Evolutionary conservation across 1,140 invertebrate species (phyloP).

Genomic region (Sinella curviseta): DNA sequence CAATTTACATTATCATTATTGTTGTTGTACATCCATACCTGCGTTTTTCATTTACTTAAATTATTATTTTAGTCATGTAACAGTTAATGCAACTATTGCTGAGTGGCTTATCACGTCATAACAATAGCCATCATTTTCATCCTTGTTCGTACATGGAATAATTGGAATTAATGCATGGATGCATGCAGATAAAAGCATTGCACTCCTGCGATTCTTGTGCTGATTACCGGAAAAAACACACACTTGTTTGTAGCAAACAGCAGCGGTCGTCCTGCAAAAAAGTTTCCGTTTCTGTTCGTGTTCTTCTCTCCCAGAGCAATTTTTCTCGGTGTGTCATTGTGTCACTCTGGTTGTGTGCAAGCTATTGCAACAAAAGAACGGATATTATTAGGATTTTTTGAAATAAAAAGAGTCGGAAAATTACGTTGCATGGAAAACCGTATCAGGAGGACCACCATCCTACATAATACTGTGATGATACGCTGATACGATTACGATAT

Average conservation of each 20-base stretch:
- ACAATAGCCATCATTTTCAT: not conserved
- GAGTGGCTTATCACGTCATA: not conserved
- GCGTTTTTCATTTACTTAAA: too few relatives aligned
- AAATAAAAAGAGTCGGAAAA: too few relatives aligned
- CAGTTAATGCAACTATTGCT: not conserved
- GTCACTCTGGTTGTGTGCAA: not conserved
- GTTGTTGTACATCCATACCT: too few relatives aligned
- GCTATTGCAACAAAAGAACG: not conserved
- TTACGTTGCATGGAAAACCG: too few relatives aligned
- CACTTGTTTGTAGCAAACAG: too few relatives aligned
- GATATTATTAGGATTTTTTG: too few relatives aligned
- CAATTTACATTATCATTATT: too few relatives aligned
- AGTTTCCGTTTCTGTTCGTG: not conserved
- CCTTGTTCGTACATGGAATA: too few relatives aligned
- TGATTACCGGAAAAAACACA: not conserved
- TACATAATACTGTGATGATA: too few relatives aligned
- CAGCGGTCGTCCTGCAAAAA: not conserved
- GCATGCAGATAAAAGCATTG: not conserved
- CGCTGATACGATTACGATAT: too few relatives aligned
- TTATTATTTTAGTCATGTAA: not conserved
- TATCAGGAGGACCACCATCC: too few relatives aligned
- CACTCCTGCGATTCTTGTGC: not conserved
- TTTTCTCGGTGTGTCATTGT: conserved; percentile 6
- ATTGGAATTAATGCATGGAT: too few relatives aligned
- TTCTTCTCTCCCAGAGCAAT: not conserved